Percentiles rank a stretch among this genome's conserved stretches.
phyloP scores from a whole-genome alignment of 2,113 vertebrate genomes.

The Limnothrissa miodon region DNA sequence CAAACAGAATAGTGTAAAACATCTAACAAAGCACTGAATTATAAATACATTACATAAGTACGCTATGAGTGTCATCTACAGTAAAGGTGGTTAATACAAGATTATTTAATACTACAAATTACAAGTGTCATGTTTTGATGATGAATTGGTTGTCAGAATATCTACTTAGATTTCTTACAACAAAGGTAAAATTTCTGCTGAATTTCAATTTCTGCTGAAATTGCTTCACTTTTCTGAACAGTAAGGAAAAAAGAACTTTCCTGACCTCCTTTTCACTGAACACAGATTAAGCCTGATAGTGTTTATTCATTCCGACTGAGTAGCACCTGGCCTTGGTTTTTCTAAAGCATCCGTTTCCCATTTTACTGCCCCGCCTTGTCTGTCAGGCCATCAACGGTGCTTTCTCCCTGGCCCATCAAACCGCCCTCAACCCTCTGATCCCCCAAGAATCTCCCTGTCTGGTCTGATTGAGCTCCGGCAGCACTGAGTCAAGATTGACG shows the following conservation, averaged over 20 bases:
- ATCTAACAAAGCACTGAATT: no score
- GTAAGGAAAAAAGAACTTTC: no score
- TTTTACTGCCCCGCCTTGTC: background rate
- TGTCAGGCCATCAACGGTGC: background rate
- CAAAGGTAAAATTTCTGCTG: background rate
- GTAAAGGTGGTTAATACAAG: no score
- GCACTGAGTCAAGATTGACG: slow-evolving; percentile 31
- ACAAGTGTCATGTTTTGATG: no score
- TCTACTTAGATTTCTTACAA: background rate
- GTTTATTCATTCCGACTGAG: background rate
- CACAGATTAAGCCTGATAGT: background rate
- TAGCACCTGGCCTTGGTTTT: background rate
- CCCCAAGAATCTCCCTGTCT: slow-evolving; percentile 18
- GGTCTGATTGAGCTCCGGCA: slow-evolving; percentile 35
- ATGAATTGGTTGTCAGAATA: background rate
- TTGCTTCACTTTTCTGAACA: background rate
- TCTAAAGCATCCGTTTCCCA: background rate
- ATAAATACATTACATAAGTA: no score
- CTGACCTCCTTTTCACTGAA: background rate
- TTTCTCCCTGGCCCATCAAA: background rate
- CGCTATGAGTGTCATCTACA: no score
- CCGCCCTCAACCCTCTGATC: background rate
- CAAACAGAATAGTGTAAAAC: no score
- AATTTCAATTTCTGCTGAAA: no score
- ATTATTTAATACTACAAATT: no score